Percentiles rank a stretch among this genome's conserved stretches.
phyloP scores from a whole-genome alignment of 35 echinoderm and acorn worm genomes.

The Amphiura filiformis region DNA sequence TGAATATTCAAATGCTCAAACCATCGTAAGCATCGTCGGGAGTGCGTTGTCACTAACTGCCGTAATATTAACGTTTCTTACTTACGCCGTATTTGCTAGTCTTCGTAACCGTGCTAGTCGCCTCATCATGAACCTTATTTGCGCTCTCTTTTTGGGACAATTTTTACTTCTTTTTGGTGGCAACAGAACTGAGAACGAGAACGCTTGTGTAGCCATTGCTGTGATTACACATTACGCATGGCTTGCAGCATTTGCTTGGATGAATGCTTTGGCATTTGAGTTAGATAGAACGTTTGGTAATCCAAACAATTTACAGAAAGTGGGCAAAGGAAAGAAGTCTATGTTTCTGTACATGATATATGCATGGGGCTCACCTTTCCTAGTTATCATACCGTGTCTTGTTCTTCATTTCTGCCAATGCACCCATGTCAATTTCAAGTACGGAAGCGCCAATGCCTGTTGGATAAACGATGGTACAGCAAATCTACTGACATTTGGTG shows the following conservation, averaged over 20 bases:
- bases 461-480: constrained; percentile 3
- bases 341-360: neutral
- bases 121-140: no score
- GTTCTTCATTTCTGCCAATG: constrained; percentile 42
- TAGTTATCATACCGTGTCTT: constrained; percentile 22
- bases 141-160: no score
- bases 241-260: constrained; percentile 45
- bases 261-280: constrained; percentile 27
- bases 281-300: constrained; percentile 26
- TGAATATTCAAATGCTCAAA: neutral
- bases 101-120: neutral
- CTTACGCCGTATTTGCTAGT: neutral
- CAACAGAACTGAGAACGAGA: no score
- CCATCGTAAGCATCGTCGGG: neutral
- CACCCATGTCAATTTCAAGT: constrained; percentile 16
- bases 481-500: neutral
- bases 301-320: neutral
- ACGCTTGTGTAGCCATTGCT: constrained; percentile 23
- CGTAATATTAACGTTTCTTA: neutral
- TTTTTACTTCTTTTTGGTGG: no score
- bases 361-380: constrained; percentile 19
- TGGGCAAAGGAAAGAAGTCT: neutral
- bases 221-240: constrained; percentile 37
- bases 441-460: constrained; percentile 26
- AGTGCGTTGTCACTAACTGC: neutral